A percentile compares a stretch with the other conserved stretches of the same genome.
Evolutionary conservation across 1,140 invertebrate genomes (phyloP).

Genomic region (Drosophila cardini): DNA sequence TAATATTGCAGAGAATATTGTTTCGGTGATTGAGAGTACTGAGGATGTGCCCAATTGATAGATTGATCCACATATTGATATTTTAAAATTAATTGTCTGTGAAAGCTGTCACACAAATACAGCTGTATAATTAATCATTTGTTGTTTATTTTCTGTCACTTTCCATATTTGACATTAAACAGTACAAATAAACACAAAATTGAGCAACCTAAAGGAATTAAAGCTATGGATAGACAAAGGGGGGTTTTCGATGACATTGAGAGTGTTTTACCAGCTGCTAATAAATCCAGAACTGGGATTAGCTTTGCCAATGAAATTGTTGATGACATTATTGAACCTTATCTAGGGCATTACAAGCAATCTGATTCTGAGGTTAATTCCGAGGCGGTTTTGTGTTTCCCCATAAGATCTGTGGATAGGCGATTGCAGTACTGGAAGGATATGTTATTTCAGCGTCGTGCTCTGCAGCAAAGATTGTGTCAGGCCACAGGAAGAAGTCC

Average conservation of each 20-base stretch:
- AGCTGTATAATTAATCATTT: neutral
- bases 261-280: too few species aligned
- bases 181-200: slow-evolving; percentile 1
- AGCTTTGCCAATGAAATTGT: slow-evolving; percentile 41
- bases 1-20: slow-evolving; percentile 69
- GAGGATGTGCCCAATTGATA: slow-evolving; percentile 41
- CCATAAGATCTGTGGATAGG: slow-evolving; percentile 45
- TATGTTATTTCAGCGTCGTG: slow-evolving; percentile 48
- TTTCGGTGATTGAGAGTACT: slow-evolving; percentile 78
- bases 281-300: neutral
- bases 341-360: neutral
- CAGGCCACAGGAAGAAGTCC: slow-evolving; percentile 28
- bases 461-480: slow-evolving; percentile 38
- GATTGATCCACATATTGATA: neutral
- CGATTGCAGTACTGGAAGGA: slow-evolving; percentile 74
- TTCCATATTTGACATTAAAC: neutral
- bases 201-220: neutral
- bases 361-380: slow-evolving; percentile 11
- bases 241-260: neutral
- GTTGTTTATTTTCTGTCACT: neutral
- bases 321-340: slow-evolving; percentile 32
- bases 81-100: slow-evolving; percentile 12
- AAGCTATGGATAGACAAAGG: neutral
- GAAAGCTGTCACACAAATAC: neutral
- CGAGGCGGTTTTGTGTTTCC: neutral